phyloP scores from a whole-genome alignment of 2,888 invertebrate species.

The Empis stercorea region DNA sequence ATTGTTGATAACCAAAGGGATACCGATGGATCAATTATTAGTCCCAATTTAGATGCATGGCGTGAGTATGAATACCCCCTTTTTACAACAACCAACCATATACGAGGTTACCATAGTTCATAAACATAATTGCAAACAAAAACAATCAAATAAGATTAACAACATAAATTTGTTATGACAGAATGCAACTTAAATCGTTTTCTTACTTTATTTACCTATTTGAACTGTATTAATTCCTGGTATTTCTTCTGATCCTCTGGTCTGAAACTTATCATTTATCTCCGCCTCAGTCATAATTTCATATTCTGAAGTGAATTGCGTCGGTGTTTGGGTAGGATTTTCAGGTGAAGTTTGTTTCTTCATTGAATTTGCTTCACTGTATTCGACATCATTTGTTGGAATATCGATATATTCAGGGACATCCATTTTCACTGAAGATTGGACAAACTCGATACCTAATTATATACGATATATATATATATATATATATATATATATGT shows the following conservation, averaged over 20 bases:
- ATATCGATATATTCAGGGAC: conserved; percentile 44
- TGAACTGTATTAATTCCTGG: conserved; percentile 30
- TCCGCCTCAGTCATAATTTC: conserved; percentile 35
- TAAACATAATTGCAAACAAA: no score
- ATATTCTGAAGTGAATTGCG: conserved; percentile 34
- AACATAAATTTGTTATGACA: no score
- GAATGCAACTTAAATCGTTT: no score
- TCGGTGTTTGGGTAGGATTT: conserved; percentile 27
- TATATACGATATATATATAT: no score
- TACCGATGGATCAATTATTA: no score
- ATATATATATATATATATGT: no score
- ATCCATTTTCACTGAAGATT: conserved; percentile 41
- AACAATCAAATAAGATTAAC: no score
- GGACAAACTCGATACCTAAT: conserved; percentile 13
- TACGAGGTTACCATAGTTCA: no score
- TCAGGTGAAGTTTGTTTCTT: conserved; percentile 29
- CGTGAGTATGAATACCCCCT: no score
- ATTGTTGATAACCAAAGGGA: no score
- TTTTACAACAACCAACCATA: no score
- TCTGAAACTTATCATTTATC: conserved; percentile 30
- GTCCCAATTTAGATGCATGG: no score
- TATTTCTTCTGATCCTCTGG: conserved; percentile 25
- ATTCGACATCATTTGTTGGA: conserved; percentile 25
- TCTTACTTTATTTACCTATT: conserved; percentile 24
- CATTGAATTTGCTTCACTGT: conserved; percentile 25